A percentile compares a stretch with the other conserved stretches of the same genome.
Conservation (phyloP, 2,797 vertebrate genomes). For the Poeciliopsis presidionis region DNA sequence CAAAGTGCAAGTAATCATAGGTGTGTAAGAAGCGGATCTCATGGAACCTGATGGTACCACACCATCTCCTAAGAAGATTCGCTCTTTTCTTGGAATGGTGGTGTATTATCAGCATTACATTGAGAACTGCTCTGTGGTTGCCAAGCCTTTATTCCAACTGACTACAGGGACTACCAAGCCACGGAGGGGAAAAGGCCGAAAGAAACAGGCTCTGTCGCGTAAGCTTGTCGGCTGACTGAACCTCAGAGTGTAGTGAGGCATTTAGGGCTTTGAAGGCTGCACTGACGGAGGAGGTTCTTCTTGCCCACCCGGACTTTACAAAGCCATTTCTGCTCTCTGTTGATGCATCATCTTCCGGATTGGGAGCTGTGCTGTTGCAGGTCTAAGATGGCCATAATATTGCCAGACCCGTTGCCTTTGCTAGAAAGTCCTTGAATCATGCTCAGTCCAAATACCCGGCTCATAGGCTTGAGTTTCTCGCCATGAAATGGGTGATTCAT, state of each 20-base stretch:
- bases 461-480: not conserved
- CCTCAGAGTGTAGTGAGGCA: not conserved
- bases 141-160: conserved; percentile 32
- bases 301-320: not conserved
- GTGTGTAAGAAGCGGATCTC: not conserved
- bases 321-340: not conserved
- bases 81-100: conserved; percentile 11
- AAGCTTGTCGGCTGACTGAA: not conserved
- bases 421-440: not conserved
- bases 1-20: conserved; percentile 28
- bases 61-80: not conserved
- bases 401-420: not conserved
- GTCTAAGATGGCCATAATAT: not conserved
- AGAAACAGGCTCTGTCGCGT: not conserved
- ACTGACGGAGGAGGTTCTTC: not conserved
- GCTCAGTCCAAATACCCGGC: not conserved
- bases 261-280: conserved; percentile 1
- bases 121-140: conserved; percentile 10
- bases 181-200: not conserved
- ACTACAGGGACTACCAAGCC: not conserved
- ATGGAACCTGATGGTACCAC: conserved; percentile 1
- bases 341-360: not conserved
- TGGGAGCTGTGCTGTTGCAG: conserved; percentile 7
- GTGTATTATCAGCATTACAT: conserved; percentile 36
- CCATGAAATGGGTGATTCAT: not conserved